Evolutionary conservation across 2,113 vertebrate species (phyloP), one percentile per base, ranked within the genome.

Genomic region (Solenodon paradoxus): DNA sequence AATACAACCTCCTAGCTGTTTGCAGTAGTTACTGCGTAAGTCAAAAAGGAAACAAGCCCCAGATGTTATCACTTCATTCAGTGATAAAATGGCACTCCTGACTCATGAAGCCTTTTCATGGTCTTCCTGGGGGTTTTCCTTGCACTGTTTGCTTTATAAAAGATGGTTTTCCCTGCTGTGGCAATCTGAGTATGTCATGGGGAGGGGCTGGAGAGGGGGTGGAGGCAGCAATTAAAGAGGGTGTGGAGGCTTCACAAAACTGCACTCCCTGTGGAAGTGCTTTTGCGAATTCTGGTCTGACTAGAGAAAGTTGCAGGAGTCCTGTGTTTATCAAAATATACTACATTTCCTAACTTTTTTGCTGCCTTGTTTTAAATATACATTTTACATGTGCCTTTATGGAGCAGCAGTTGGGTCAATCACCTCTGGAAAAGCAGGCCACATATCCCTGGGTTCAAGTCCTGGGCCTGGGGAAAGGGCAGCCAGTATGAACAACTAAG

Each of bases 51-150:
- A 92, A 45, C 11, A 77, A 59, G 42, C 30, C 15, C 42, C 55
- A 30, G 86, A 32, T 7, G 42, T 55, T 68, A 79, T 55, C 51
- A 83, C 9, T 38, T 68, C 30, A 51, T 75, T 47, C 68, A 79
- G 82, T 30, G 40, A 69, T 88, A 77, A 92, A 35, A n/a, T 26
- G 53, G 4, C 28, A 19, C 55, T 57, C 83, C 22, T 20, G 38
- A 19, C 55, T 57, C 83, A 28, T 20, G 38, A 90, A 89, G 35
- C 5, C 24, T 57, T 61, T 49, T 19, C 51, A 61, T 35, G n/a
- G 2, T 72, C 97, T 98, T 96, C 85, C 91, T 71, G 87, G 96
- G 78, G n/a, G 45, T 86, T 98, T 98, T 97, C 71, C 45, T 87
- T 95, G 68, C 1, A 11, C 47, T 96, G 12, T 96, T 97, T 98